Base-by-base conservation (phyloP, 2,797 vertebrate genomes). In the Odontamblyopus lacepedii region DNA sequence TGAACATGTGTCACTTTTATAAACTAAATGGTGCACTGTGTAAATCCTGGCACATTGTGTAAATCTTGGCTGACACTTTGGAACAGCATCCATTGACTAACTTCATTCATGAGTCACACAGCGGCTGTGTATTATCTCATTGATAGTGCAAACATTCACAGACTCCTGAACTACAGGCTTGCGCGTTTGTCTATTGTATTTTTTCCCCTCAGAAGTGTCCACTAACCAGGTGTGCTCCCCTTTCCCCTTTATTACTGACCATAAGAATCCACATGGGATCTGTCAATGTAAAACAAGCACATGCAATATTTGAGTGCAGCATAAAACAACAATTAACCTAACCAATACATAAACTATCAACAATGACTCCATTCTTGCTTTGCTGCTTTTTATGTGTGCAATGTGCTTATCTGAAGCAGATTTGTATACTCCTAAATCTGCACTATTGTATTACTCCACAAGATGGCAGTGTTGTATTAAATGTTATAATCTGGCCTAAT, bases 171-270 rank as follows among this genome's bases (percentile, higher is more conserved):
- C 95, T 95, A 93, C 92, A 94, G 90, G 92, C 92, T 92, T 93
- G 6, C 3, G 94, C 95, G 94, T 92, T 93, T 90, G 93, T 92
- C 92, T 94, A 92, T 93, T 95, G 93, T 94, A 92, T 93, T 91
- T 85, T 48, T 48, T 48, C 89, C 93, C 90, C 93, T 89, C 93
- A 92, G 94, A 94, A 96, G 93, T 93, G 87, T 95, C 94, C 92
- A 93, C 91, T 86, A 87, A 93, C 95, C 95, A 98, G 95, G 97
- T 97, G 95, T 94, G 94, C 87, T 95, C 78, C 92, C 94, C 94
- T 95, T 92, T 95, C 78, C 92, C 94, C 94, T 95, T 92, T 92
- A 93, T 73, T 30, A 77, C 93, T 95, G 93, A 92, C 16, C 38
- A 38, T 8, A n/a, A 92, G 93, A 96, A 97, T 95, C 92, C 91